Base-by-base conservation (phyloP, 2,797 vertebrate genomes). In the Eremophila alpestris region DNA sequence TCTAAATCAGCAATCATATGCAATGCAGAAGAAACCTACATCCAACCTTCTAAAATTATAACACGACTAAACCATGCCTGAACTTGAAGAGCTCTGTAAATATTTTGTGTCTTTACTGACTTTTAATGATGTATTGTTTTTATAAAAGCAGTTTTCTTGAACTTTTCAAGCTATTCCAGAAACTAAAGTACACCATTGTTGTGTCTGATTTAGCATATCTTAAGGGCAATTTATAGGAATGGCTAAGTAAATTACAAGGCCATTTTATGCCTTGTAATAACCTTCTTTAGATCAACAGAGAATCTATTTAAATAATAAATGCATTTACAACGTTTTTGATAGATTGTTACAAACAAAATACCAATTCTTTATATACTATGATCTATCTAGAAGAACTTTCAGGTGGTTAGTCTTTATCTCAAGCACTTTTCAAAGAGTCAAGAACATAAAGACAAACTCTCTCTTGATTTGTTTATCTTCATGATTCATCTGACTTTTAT, bases 81-180 rank as follows among this genome's bases (percentile, higher is more conserved):
- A 95, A 92, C 41, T 95, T 94, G 40, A 74, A 77, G 27, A 71
- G 63, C n/a, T 87, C 55, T 51, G 38, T 92, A 96, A 92, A 80
- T 95, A 87, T 90, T 75, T 60, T 76, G 80, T 45, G 55, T 93
- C 64, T 90, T 92, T 93, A 92, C 79, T 94, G 89, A 92, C 78
- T 65, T 63, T 83, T 86, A 92, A 77, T 78, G 63, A 92, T 69
- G 29, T 68, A 59, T 87, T 88, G 83, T 83, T 95, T 94, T 86
- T 75, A 94, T 34, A 62, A 56, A 89, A 55, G 78, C 4, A 5
- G 54, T 96, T 83, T 92, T 63, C 71, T 56, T 62, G 30, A 80
- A 86, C 63, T 95, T 95, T 90, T 91, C 46, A 2, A 76, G 69
- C 45, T 58, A 41, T 36, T 65, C 5, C 32, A 38, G 15, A 49